phyloP scores from a whole-genome alignment of 2,113 vertebrate genomes.

The Apodemus sylvaticus region DNA sequence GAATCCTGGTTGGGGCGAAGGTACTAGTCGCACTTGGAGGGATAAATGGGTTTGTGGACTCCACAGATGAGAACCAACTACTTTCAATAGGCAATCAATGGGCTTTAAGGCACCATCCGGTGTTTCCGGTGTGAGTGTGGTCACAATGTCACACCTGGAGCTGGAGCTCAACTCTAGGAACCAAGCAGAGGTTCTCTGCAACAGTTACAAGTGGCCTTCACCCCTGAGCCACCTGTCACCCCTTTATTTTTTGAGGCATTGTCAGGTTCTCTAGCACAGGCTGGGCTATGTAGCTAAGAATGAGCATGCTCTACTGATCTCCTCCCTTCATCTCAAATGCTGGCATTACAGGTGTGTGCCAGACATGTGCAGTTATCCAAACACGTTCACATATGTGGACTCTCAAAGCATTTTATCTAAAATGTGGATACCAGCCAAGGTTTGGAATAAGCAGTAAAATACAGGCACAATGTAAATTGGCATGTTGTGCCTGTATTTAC shows the following conservation, averaged over 20 bases:
- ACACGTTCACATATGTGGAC: too few relatives aligned
- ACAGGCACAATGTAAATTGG: background rate
- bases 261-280: background rate
- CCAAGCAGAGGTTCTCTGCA: background rate
- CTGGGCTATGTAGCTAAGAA: background rate
- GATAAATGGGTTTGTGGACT: background rate
- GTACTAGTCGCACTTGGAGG: background rate
- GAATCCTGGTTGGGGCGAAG: too few relatives aligned
- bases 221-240: background rate
- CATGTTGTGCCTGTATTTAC: background rate
- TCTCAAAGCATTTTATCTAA: background rate
- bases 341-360: background rate
- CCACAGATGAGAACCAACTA: background rate
- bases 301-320: background rate
- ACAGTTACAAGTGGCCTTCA: background rate
- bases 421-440: background rate
- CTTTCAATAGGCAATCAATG: rapidly evolving
- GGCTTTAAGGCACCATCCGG: background rate
- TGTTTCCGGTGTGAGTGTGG: background rate
- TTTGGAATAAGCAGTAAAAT: background rate
- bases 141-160: background rate
- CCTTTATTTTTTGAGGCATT: background rate
- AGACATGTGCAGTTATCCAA: background rate
- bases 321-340: background rate
- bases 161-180: background rate